These are phyloP conservation scores for Sebastes steindachneri DNA, from an alignment of 2,797 vertebrate species.

Conservation along the genomic window DNA sequence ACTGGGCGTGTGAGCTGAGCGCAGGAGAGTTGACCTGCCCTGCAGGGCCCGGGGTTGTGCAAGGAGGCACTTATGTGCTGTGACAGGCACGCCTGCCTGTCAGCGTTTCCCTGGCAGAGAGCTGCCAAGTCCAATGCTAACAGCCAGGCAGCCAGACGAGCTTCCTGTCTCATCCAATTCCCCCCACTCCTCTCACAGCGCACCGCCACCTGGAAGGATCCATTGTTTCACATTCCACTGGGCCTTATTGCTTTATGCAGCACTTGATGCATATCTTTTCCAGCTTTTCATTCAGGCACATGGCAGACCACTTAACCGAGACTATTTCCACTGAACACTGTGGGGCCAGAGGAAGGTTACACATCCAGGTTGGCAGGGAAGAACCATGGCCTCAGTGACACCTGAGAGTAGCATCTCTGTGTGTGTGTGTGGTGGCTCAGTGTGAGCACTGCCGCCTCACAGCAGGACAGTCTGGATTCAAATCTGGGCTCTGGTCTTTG, in stretches of 20 bases:
- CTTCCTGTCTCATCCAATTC: slow-evolving; percentile 79
- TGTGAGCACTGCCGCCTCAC: slow-evolving; percentile 10
- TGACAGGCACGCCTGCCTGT: slow-evolving; percentile 80
- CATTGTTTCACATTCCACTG: slow-evolving; percentile 68
- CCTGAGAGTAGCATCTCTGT: slow-evolving; percentile 4
- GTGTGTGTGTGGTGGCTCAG: slow-evolving; percentile 19
- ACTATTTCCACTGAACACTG: slow-evolving; percentile 22
- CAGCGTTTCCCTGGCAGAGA: slow-evolving; percentile 76
- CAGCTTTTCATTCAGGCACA: slow-evolving; percentile 47
- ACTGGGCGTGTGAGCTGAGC: slow-evolving; percentile 16
- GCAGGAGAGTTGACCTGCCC: slow-evolving; percentile 57
- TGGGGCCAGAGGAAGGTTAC: slow-evolving; percentile 18
- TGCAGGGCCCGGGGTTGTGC: slow-evolving; percentile 54
- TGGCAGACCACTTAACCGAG: slow-evolving; percentile 39
- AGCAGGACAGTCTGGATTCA: background rate
- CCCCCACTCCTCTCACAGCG: slow-evolving; percentile 57
- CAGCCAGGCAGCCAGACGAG: slow-evolving; percentile 73
- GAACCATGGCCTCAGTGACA: slow-evolving; percentile 14
- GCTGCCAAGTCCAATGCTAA: slow-evolving; percentile 81
- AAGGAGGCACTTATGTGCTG: slow-evolving; percentile 70
- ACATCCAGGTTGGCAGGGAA: slow-evolving; percentile 9
- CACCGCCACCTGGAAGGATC: slow-evolving; percentile 76
- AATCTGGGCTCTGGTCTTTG: slow-evolving; percentile 7
- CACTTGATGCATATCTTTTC: slow-evolving; percentile 55
- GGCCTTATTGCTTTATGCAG: slow-evolving; percentile 65